These are phyloP conservation scores for Rhodinocichla rosea DNA, from an alignment of 2,113 vertebrate genomes.

Conservation along the genomic window DNA sequence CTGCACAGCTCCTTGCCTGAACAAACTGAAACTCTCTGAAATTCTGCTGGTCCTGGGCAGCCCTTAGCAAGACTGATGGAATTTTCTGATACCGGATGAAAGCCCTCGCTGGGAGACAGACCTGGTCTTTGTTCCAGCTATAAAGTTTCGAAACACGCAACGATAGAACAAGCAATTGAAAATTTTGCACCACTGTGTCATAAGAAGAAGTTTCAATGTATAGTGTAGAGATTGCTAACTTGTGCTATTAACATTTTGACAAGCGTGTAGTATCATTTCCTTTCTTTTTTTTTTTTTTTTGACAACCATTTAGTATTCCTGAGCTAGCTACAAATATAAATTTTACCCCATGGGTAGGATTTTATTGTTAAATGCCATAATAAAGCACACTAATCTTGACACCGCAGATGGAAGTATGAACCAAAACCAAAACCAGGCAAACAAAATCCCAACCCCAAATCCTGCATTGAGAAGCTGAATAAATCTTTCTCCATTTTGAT, in stretches of 20 bases:
- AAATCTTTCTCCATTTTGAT: conserved; percentile 77
- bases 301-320: conserved; percentile 69
- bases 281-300: neutral
- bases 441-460: conserved; percentile 59
- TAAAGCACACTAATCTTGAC: conserved; percentile 79
- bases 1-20: neutral
- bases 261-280: conserved; percentile 74
- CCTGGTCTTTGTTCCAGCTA: conserved; percentile 48
- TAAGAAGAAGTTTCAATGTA: conserved; percentile 75
- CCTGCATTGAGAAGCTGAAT: conserved; percentile 65
- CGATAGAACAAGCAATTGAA: conserved; percentile 64
- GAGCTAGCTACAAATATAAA: conserved; percentile 75
- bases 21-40: neutral
- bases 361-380: conserved; percentile 77
- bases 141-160: conserved; percentile 19
- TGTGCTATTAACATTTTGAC: conserved; percentile 85
- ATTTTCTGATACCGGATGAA: conserved; percentile 27
- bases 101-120: conserved; percentile 37
- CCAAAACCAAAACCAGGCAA: conserved; percentile 66
- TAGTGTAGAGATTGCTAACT: conserved; percentile 84
- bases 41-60: neutral
- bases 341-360: conserved; percentile 88
- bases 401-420: conserved; percentile 68
- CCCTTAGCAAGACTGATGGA: neutral
- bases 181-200: conserved; percentile 74